These are phyloP conservation scores for Drosophila paulistorum DNA, from an alignment of 1,140 invertebrate genomes.

Conservation along the genomic window DNA sequence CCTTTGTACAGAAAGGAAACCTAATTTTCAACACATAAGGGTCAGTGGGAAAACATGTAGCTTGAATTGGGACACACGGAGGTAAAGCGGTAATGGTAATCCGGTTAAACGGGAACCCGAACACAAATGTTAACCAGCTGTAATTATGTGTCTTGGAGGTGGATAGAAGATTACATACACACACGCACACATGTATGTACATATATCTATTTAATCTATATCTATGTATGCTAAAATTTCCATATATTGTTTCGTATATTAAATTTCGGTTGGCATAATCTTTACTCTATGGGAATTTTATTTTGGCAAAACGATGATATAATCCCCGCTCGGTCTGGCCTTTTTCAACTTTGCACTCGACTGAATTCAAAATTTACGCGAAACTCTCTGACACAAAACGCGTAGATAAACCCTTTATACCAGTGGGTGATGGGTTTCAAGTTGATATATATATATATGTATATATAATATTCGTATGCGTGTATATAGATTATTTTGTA, in stretches of 20 bases:
- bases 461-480: neutral
- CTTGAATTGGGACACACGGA: neutral
- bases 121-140: constrained; percentile 50
- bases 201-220: too few species aligned
- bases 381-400: constrained; percentile 55
- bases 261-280: constrained; percentile 52
- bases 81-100: constrained; percentile 23
- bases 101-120: constrained; percentile 43
- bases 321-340: constrained; percentile 42
- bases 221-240: neutral
- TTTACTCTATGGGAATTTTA: constrained; percentile 35
- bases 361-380: constrained; percentile 65
- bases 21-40: constrained; percentile 3
- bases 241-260: constrained; percentile 27
- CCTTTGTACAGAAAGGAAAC: neutral
- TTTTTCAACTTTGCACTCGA: constrained; percentile 63
- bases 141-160: constrained; percentile 38
- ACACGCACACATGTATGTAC: neutral
- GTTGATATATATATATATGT: neutral
- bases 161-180: constrained; percentile 19
- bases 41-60: neutral
- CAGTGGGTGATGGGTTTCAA: neutral
- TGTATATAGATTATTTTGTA: constrained; percentile 5
- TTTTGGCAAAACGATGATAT: constrained; percentile 20
- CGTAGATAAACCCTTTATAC: constrained; percentile 50